Evolutionary conservation across 2,113 vertebrate species (phyloP).

Genomic region (Xenus cinereus): DNA sequence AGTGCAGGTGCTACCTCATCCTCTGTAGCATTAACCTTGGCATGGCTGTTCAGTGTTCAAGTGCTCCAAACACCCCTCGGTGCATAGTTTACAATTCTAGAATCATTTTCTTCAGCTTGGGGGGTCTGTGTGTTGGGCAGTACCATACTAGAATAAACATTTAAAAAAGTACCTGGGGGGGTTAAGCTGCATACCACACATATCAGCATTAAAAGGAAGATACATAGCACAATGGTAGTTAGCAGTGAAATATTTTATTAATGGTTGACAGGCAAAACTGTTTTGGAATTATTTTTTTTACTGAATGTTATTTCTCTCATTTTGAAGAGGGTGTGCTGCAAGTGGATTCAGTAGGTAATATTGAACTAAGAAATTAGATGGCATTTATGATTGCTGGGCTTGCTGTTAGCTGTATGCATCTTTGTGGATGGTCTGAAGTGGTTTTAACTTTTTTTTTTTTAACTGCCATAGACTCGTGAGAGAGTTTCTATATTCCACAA

Average conservation of each 20-base stretch:
- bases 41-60: not conserved
- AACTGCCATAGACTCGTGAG: not conserved
- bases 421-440: not conserved
- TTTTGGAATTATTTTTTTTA: not conserved
- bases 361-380: not conserved
- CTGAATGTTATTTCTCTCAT: not conserved
- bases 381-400: not conserved
- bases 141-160: not conserved
- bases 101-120: not conserved
- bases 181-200: not conserved
- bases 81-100: not conserved
- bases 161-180: not conserved
- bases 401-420: not conserved
- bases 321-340: not conserved
- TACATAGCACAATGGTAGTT: not conserved
- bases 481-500: not conserved
- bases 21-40: not conserved
- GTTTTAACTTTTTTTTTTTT: not conserved
- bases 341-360: not conserved
- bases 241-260: not conserved
- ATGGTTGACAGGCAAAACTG: not conserved
- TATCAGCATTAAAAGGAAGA: not conserved
- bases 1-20: not conserved
- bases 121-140: not conserved
- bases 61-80: not conserved